These are phyloP conservation scores for Scaptomyza pallida DNA, from an alignment of 1,140 invertebrate species.

Conservation along the genomic window DNA sequence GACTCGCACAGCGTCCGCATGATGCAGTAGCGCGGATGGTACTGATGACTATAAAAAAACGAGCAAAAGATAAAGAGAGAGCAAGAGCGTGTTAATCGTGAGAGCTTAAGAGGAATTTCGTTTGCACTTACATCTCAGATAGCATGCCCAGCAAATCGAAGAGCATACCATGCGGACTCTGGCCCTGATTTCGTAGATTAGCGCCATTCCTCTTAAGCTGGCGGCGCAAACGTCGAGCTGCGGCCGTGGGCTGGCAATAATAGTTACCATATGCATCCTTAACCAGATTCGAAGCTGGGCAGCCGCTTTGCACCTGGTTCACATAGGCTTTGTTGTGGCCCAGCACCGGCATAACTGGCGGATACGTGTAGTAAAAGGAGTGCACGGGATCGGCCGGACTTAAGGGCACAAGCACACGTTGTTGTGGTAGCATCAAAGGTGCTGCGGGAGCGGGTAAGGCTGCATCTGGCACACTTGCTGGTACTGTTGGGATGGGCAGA, in stretches of 20 bases:
- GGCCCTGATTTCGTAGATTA: conserved; percentile 36
- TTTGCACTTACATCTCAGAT: conserved; percentile 58
- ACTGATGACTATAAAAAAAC: conserved; percentile 84
- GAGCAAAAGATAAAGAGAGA: background rate
- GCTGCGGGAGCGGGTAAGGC: background rate
- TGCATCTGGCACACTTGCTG: background rate
- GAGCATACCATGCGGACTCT: conserved; percentile 55
- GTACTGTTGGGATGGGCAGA: conserved; percentile 1
- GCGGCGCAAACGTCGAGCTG: conserved; percentile 37
- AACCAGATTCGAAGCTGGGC: conserved; percentile 56
- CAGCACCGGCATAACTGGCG: conserved; percentile 35
- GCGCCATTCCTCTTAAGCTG: conserved; percentile 44
- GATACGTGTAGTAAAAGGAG: conserved; percentile 63
- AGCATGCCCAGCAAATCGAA: conserved; percentile 61
- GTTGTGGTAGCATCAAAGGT: conserved; percentile 6
- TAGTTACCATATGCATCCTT: conserved; percentile 64
- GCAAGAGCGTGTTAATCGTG: background rate
- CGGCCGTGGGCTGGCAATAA: conserved; percentile 49
- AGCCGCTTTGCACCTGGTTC: conserved; percentile 46
- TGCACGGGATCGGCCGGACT: conserved; percentile 63
- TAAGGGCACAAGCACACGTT: conserved; percentile 55
- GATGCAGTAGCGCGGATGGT: conserved; percentile 88
- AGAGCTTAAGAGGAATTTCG: background rate
- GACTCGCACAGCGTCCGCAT: conserved; percentile 89
- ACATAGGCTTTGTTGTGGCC: conserved; percentile 48